phyloP scores from a whole-genome alignment of 2,797 vertebrate species.

The Gallinago solitaria region DNA sequence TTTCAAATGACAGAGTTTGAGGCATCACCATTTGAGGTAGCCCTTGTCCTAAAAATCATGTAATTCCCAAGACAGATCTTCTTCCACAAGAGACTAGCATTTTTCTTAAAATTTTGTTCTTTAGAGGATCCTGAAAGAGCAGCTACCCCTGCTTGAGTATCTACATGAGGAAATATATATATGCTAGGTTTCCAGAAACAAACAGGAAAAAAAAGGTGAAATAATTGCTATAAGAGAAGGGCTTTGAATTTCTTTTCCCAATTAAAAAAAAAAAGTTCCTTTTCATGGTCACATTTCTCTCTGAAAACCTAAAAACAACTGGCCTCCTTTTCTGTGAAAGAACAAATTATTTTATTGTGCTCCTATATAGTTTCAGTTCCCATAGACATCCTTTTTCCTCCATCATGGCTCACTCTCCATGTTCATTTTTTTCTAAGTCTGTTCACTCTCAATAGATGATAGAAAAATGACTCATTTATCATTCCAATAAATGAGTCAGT shows the following conservation, averaged over 20 bases:
- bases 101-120: neutral
- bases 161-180: neutral
- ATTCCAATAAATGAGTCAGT: neutral
- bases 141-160: neutral
- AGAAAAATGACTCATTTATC: neutral
- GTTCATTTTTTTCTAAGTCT: neutral
- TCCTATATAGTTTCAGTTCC: neutral
- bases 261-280: neutral
- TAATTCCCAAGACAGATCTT: neutral
- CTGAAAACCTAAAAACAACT: fast-evolving
- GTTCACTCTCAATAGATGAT: neutral
- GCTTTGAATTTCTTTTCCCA: neutral
- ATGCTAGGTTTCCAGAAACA: neutral
- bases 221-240: neutral
- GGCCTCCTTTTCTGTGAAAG: neutral
- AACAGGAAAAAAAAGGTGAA: neutral
- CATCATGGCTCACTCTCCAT: neutral
- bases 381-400: neutral
- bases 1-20: neutral
- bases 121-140: neutral
- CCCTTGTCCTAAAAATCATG: neutral
- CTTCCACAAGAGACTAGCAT: neutral
- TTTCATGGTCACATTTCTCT: neutral
- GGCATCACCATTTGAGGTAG: neutral
- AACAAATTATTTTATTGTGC: neutral